These are phyloP conservation scores for Chorisops tibialis DNA, from an alignment of 2,888 invertebrate species.

Conservation along the genomic window DNA sequence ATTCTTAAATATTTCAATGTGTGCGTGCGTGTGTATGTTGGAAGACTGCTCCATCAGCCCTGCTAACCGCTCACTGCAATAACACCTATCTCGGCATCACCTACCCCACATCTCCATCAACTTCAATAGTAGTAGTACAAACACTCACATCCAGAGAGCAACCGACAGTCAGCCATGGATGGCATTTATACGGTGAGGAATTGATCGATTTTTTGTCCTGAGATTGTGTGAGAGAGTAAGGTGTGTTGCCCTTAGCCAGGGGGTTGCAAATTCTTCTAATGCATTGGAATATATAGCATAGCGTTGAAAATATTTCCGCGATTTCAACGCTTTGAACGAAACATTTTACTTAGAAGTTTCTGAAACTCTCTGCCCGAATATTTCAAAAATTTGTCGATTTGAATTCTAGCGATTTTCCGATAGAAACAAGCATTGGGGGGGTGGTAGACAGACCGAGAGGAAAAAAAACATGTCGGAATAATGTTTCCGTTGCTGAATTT, in stretches of 20 bases:
- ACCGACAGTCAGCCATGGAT: constrained; percentile 16
- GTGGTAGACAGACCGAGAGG: constrained; percentile 1
- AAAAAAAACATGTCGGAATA: constrained; percentile 31
- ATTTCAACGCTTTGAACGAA: neutral
- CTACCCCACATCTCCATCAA: constrained; percentile 5
- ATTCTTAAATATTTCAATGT: neutral
- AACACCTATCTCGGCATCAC: neutral
- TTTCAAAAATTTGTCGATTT: constrained; percentile 1
- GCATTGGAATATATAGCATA: constrained; percentile 21
- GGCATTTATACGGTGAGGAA: constrained; percentile 35
- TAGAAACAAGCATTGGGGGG: neutral
- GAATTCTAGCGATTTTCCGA: neutral
- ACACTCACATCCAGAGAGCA: constrained; percentile 2
- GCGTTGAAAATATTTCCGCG: constrained; percentile 5
- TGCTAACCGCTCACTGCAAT: no score
- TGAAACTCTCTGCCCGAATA: neutral
- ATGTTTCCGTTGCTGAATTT: neutral
- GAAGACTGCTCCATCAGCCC: no score
- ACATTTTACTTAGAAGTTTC: no score
- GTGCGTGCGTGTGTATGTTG: neutral
- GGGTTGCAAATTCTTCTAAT: constrained; percentile 5
- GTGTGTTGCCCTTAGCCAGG: constrained; percentile 48
- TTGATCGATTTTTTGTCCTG: constrained; percentile 39
- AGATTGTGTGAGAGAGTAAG: constrained; percentile 49
- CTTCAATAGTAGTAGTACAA: neutral